Evolutionary conservation across 1,140 invertebrate species (phyloP), one percentile per base, ranked within the genome.

Genomic region (Protaetia brevitarsis): DNA sequence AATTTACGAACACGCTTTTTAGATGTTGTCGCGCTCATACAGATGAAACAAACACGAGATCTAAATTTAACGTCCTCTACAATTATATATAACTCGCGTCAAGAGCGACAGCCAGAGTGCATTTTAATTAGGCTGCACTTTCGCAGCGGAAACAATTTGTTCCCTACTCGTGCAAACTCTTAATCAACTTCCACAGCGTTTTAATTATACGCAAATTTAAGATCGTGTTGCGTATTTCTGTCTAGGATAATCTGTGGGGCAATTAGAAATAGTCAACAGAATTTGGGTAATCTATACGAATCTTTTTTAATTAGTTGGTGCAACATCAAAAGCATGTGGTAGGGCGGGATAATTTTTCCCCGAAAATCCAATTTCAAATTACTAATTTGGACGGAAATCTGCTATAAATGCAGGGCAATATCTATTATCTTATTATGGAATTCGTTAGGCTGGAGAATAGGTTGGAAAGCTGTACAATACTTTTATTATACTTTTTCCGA

Each of bases 161-260:
- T n/a, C 41, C 19, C 21, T 23, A 23, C 19, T 51, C 2, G 13
- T 23, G 41, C 41, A 51, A 51, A 51, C 21, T 51, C 41, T 51
- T 23, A 51, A 51, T 51, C 41, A 51, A 51, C 41, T 51, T 51
- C 41, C 41, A 51, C 41, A 51, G 41, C 41, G 41, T 19, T 51
- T 51, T 51, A 51, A 51, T 51, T 51, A 51, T 51, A 23, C 41
- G 26, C 19, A 23, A 51, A 51, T 8, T 23, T 51, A 23, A 23
- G 26, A 23, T 23, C 26, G 26, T 16, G 11, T 6, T 23, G 41
- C 26, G 41, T 51, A 51, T 2, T 51, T 51, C 2, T n/a, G 31
- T 34, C 13, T 34, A 16, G 41, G 26, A 51, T n/a, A 23, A 51
- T 16, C 21, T 51, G 34, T 36, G 16, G 34, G 11, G 34, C 16